These are phyloP conservation scores for Petroica traversi DNA, from an alignment of 2,113 vertebrate species.

Conservation along the genomic window DNA sequence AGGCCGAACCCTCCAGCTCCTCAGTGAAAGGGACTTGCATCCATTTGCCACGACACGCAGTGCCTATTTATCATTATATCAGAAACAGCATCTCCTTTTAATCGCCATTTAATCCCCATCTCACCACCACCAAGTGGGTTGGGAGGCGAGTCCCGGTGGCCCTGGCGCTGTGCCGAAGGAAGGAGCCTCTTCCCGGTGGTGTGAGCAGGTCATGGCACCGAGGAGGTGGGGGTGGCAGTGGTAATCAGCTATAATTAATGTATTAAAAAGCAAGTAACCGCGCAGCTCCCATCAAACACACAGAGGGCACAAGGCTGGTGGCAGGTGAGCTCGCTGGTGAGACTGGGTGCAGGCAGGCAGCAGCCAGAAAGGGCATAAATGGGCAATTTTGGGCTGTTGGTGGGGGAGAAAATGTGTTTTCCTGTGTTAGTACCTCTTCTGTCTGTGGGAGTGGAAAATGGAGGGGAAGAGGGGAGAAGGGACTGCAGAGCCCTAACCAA, in stretches of 20 bases:
- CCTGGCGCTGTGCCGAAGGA: not conserved
- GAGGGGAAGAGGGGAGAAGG: not conserved
- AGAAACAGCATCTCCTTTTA: not conserved
- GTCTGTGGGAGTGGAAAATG: not conserved
- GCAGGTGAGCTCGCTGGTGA: not conserved
- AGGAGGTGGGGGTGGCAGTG: not conserved
- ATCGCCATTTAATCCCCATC: not conserved
- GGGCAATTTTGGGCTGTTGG: not conserved
- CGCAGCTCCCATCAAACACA: not conserved
- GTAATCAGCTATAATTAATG: constrained; percentile 36
- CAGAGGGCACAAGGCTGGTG: not conserved
- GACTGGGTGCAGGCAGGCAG: not conserved
- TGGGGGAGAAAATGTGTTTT: not conserved
- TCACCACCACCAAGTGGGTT: not conserved
- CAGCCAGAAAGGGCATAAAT: not conserved
- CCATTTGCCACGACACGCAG: not conserved
- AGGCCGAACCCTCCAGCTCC: not conserved
- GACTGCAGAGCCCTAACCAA: not conserved
- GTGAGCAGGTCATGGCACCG: not conserved
- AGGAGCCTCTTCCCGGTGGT: not conserved
- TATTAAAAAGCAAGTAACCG: constrained; percentile 28
- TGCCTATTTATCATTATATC: not conserved
- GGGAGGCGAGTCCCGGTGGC: not conserved
- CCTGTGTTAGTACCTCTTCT: not conserved
- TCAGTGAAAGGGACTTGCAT: not conserved